A percentile compares a stretch with the other conserved stretches of the same genome.
Evolutionary conservation across 23 tunicate genomes (phyloP).

Genomic region (Botrylloides violaceus): DNA sequence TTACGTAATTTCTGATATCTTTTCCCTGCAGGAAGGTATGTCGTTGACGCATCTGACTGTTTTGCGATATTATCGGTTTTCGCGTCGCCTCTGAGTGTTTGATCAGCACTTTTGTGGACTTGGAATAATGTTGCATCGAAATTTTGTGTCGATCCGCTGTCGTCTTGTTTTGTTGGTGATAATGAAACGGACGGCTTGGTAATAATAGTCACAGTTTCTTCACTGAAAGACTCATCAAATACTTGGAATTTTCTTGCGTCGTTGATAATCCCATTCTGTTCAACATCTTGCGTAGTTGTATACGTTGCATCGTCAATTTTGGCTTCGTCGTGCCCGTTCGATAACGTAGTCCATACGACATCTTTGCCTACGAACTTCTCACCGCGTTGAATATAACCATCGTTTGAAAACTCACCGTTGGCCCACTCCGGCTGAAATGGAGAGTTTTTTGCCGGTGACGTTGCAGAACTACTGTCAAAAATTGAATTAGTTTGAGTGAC

Average conservation of each 20-base stretch:
- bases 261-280: not conserved
- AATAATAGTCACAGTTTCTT: constrained; percentile 24
- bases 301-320: not conserved
- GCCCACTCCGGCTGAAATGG: not conserved
- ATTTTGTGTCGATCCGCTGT: too few relatives aligned
- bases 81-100: too few relatives aligned
- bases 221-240: constrained; percentile 14
- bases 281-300: not conserved
- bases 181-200: not conserved
- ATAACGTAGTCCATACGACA: not conserved
- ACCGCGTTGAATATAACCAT: not conserved
- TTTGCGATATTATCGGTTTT: too few relatives aligned
- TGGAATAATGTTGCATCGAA: too few relatives aligned
- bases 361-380: not conserved
- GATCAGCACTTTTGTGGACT: too few relatives aligned
- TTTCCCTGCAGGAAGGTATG: too few relatives aligned
- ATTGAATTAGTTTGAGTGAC: not conserved
- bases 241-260: constrained; percentile 7
- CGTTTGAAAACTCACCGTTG: not conserved
- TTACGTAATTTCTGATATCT: not conserved
- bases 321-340: not conserved
- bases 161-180: not conserved
- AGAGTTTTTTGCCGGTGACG: not conserved
- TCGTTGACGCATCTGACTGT: too few relatives aligned
- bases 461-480: not conserved